A percentile compares a stretch with the other conserved stretches of the same genome.
These are phyloP conservation scores for Poeciliopsis retropinna DNA, from an alignment of 2,113 vertebrate genomes.

Conservation along the genomic window DNA sequence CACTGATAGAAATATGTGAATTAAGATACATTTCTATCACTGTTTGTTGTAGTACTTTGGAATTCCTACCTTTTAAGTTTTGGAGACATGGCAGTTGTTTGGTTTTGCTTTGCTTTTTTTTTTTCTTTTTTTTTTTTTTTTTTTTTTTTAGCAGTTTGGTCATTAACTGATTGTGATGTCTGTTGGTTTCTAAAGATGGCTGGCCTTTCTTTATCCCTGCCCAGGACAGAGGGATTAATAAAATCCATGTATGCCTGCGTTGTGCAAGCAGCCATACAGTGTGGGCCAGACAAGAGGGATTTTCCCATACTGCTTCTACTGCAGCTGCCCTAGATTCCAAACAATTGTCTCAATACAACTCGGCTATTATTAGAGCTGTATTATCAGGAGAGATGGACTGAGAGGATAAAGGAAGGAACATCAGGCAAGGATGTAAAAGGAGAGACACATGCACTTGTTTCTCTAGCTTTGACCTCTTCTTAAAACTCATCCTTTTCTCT, in stretches of 20 bases:
- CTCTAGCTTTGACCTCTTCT: background rate
- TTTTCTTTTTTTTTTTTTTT: too few relatives aligned
- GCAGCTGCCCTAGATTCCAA: slow-evolving; percentile 74
- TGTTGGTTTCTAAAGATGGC: background rate
- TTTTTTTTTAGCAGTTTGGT: background rate
- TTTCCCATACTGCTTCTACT: slow-evolving; percentile 73
- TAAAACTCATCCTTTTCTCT: background rate
- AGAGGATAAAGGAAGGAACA: slow-evolving; percentile 17
- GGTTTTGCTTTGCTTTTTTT: background rate
- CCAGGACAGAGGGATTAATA: background rate
- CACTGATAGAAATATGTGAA: background rate
- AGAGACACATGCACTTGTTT: slow-evolving; percentile 16
- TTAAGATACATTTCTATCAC: background rate
- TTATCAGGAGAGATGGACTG: slow-evolving; percentile 59
- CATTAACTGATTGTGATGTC: background rate
- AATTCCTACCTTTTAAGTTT: background rate
- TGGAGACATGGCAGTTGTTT: background rate
- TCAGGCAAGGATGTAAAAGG: slow-evolving; percentile 7
- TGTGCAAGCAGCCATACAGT: slow-evolving; percentile 30
- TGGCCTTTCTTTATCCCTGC: background rate
- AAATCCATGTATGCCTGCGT: background rate
- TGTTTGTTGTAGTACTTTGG: too few relatives aligned
- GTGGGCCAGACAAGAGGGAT: slow-evolving; percentile 63
- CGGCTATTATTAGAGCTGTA: slow-evolving; percentile 71
- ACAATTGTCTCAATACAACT: slow-evolving; percentile 66